Conservation (phyloP, 2,888 invertebrate species). For the Asteroscopus sphinx region DNA sequence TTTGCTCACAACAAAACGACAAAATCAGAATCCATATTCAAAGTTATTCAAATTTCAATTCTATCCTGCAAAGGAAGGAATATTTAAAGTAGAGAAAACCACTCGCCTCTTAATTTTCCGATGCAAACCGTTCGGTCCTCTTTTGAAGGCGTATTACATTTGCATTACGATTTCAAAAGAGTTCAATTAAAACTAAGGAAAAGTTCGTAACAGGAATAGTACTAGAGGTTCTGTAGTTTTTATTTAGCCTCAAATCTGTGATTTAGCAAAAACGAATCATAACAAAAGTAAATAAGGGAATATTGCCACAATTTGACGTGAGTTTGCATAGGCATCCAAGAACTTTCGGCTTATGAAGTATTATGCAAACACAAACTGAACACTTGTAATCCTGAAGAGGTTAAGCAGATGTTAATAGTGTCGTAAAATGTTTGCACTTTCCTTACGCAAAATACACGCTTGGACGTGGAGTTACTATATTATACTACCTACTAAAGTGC, state of each 20-base stretch:
- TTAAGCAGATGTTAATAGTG: no score
- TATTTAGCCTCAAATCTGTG: not conserved
- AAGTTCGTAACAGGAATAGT: constrained; percentile 1
- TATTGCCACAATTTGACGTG: no score
- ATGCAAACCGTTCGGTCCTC: constrained; percentile 23
- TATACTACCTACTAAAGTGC: no score
- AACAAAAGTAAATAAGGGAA: no score
- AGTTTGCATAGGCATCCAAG: no score
- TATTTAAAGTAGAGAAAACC: constrained; percentile 4
- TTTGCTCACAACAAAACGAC: not conserved
- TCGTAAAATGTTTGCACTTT: no score
- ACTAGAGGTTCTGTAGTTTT: constrained; percentile 6
- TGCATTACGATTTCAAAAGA: constrained; percentile 42
- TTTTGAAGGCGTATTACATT: constrained; percentile 31
- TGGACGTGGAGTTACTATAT: no score
- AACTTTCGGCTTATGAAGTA: no score
- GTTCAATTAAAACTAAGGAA: constrained; percentile 44
- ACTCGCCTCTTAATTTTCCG: constrained; percentile 15
- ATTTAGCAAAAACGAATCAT: no score
- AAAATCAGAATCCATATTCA: not conserved
- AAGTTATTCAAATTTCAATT: not conserved
- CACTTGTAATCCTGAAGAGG: no score
- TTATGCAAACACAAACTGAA: no score
- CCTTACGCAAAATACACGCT: no score
- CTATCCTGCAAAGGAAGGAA: not conserved